Base-by-base conservation (phyloP, 92 coral and sea anemone genomes). In the Epizoanthus illoricatus region DNA sequence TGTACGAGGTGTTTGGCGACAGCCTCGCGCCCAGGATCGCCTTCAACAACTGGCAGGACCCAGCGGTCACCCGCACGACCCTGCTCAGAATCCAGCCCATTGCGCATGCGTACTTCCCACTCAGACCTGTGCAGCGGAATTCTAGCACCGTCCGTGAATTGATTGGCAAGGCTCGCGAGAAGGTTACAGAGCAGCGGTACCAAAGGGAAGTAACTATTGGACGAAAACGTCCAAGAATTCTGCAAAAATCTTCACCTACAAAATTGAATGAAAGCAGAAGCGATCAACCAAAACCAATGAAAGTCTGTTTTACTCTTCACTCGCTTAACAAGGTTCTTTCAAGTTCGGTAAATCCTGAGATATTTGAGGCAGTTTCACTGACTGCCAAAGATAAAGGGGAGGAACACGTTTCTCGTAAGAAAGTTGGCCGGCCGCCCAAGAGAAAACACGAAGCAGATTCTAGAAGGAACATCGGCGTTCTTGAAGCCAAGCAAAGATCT, bases 41-140 rank as follows among this genome's bases (percentile, higher is more conserved):
- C 49, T 90, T 91, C 79, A 93, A 93, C 81, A 93, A 93, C 85
- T 93, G 97, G 97, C 97, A 93, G 63, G 97, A 93, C 68, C 91
- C 88, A 52, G 90, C 85, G 54, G 85, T 90, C 39, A 93, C 97
- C 65, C 92, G 90, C 64, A 93, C 79, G 82, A 91, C 90, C 64
- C 78, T 88, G 40, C 75, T 88, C 69, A 85, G 97, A 61, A 91
- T 93, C 66, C 97, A 93, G 74, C 97, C 97, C 33, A 71, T 93
- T 57, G 88, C 97, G 60, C 97, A 93, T 87, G 92, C 94, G 80
- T 93, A 93, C 73, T 93, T 91, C 76, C 97, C 97, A 11, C 74
- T 93, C 2, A 87, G 97, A 58, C 97, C 97, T 12, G 79, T 91
- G 45, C 88, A 85, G 79, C 94, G 97, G 28, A 94, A 89, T 40